A percentile compares a stretch with the other conserved stretches of the same genome.
Conservation (phyloP, 2,797 vertebrate species). For the Dromococcyx pavoninus region DNA sequence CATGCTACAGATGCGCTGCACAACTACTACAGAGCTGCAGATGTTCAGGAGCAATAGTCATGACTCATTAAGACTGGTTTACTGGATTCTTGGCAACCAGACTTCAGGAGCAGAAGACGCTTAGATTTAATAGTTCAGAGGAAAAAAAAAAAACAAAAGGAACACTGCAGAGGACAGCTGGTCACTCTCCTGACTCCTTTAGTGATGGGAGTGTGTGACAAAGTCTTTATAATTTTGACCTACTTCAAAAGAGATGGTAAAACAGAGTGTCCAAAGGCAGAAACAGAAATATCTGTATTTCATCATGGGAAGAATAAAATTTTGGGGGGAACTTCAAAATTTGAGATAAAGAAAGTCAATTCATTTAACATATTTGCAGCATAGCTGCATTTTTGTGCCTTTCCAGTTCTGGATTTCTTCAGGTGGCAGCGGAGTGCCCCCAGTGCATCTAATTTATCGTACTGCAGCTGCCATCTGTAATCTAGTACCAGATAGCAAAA, state of each 20-base stretch:
- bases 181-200: not conserved
- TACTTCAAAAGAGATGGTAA: not conserved
- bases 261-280: not conserved
- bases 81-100: not conserved
- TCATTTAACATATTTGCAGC: not conserved
- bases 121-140: not conserved
- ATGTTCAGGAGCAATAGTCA: not conserved
- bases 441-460: not conserved
- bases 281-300: not conserved
- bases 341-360: not conserved
- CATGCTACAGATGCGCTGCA: not conserved
- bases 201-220: rapidly evolving
- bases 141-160: rapidly evolving
- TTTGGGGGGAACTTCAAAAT: not conserved
- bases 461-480: not conserved
- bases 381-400: not conserved
- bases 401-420: not conserved
- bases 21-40: not conserved
- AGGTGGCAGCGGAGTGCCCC: not conserved
- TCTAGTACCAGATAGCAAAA: not conserved
- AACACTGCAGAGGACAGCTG: not conserved
- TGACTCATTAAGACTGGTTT: not conserved
- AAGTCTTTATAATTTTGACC: not conserved
- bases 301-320: not conserved
- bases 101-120: not conserved